Percentiles rank a stretch among this genome's conserved stretches.
These are phyloP conservation scores for Rhabdophis nuchalis DNA, from an alignment of 2,797 vertebrate genomes.

Conservation along the genomic window DNA sequence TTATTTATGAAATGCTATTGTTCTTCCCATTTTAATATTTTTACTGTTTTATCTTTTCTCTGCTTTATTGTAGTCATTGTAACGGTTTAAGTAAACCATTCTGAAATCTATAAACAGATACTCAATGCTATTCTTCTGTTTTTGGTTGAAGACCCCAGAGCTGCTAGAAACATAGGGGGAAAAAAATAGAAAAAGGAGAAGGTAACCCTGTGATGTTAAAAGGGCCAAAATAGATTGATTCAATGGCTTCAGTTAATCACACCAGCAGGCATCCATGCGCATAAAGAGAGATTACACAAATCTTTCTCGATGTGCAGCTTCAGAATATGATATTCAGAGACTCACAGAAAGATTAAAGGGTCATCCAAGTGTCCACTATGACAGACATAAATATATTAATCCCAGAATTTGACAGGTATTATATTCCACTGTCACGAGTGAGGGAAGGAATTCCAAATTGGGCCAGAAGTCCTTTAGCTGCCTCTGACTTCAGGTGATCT, in stretches of 20 bases:
- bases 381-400: background rate
- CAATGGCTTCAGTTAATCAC: constrained; percentile 12
- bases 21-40: background rate
- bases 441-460: background rate
- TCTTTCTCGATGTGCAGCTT: background rate
- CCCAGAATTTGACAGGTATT: background rate
- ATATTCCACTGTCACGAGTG: background rate
- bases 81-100: background rate
- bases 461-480: background rate
- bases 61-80: background rate
- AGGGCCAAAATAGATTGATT: constrained; percentile 20
- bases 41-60: background rate
- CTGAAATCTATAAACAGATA: background rate
- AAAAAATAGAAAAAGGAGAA: background rate
- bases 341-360: background rate
- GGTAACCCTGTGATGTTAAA: constrained; percentile 32
- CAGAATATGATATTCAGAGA: constrained; percentile 14
- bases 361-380: background rate
- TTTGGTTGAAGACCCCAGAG: background rate
- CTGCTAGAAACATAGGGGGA: background rate
- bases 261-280: background rate
- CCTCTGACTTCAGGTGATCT: background rate
- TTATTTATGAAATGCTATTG: background rate
- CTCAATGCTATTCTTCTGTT: background rate
- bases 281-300: constrained; percentile 38